Base-by-base conservation (phyloP, 2,888 invertebrate species). In the Drosophila multiciliata region DNA sequence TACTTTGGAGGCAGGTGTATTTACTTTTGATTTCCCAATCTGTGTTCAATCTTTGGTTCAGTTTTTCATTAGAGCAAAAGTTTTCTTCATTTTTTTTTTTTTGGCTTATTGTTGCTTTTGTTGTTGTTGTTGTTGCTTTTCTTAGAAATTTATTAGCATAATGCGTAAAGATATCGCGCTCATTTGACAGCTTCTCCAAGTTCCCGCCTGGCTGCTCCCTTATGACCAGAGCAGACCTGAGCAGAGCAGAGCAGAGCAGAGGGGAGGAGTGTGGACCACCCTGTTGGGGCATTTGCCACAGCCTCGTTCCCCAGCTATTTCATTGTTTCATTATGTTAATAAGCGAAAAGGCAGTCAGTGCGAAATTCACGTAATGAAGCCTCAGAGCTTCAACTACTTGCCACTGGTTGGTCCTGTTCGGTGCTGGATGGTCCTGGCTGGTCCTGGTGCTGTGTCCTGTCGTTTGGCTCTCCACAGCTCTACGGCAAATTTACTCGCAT, bases 291-390 rank as follows among this genome's bases (percentile, higher is more conserved):
- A 49, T 58, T 32, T 62, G n/a, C 55, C 50, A 52, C 59, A 45
- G 42, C 62, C 58, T 38, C 26, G 26, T 3, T 15, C n/a, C 15
- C 26, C 12, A 38, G 11, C 36, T 45, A 48, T 77, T 83, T 82
- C 78, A 82, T 80, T 85, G 86, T 83, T 80, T 85, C 85, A 87
- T 85, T 85, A 85, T 85, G 88, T 86, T 87, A 85, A 85, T 85
- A 87, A 85, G 86, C 73, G 73, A 48, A 61, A 54, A 57, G 79
- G 70, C 75, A 73, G 81, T 68, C 75, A 73, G 66, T 65, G 65
- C 65, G 45, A 59, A 69, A 76, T 73, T 82, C 75, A 61, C 66
- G 72, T 82, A 82, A 81, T 81, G 81, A 81, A 77, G 74, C 69
- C 64, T 66, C 42, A 50, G 29, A 67, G 74, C 77, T 35, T 52